Evolutionary conservation across 2,888 invertebrate genomes (phyloP).

Genomic region (Ferrisia virgata): DNA sequence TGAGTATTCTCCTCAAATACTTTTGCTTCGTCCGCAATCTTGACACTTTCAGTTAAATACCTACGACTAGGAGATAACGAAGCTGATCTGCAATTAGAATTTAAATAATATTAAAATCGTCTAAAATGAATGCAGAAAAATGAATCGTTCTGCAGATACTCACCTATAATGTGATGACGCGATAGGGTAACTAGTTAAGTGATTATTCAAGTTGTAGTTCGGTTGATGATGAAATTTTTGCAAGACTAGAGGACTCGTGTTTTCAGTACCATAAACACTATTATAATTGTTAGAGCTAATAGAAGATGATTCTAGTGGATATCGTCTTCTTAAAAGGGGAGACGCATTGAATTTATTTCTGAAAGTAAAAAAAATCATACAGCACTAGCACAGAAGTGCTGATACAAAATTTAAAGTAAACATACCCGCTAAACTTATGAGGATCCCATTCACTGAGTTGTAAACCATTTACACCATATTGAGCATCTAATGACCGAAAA

Average conservation of each 20-base stretch:
- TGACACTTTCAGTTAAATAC: slow-evolving; percentile 42
- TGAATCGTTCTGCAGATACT: not conserved
- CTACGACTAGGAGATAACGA: slow-evolving; percentile 50
- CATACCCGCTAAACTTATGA: slow-evolving; percentile 49
- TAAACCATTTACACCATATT: slow-evolving; percentile 24
- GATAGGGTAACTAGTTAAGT: slow-evolving; percentile 46
- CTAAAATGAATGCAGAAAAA: too few species aligned
- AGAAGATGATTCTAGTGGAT: not conserved
- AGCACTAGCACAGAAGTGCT: not conserved
- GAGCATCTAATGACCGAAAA: slow-evolving; percentile 31
- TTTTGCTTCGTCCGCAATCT: slow-evolving; percentile 42
- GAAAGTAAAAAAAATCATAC: not conserved
- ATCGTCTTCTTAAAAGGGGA: slow-evolving; percentile 53
- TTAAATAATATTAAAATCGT: too few species aligned
- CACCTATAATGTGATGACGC: slow-evolving; percentile 36
- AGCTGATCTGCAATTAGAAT: slow-evolving; percentile 49
- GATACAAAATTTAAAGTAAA: not conserved
- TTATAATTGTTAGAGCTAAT: slow-evolving; percentile 22
- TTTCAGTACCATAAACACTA: slow-evolving; percentile 57
- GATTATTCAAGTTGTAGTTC: slow-evolving; percentile 56
- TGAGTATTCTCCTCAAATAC: slow-evolving; percentile 2
- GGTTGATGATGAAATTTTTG: slow-evolving; percentile 77
- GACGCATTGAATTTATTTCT: slow-evolving; percentile 19
- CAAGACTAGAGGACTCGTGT: slow-evolving; percentile 73
- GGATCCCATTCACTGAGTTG: slow-evolving; percentile 49